Evolutionary conservation across 1,140 invertebrate species (phyloP).

Genomic region (Drosophila aff.): DNA sequence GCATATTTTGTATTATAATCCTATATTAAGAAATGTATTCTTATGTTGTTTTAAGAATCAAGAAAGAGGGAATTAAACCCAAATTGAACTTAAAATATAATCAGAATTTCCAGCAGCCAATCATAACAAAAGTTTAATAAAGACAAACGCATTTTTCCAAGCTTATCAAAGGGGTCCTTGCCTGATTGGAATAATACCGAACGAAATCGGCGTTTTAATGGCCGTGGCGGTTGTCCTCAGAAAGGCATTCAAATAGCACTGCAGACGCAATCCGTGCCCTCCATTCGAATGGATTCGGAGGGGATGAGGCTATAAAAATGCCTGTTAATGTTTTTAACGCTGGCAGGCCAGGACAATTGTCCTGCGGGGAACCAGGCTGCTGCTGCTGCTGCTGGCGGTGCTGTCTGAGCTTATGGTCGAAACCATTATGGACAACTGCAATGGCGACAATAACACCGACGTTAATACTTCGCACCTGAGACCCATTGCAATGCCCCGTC

Average conservation of each 20-base stretch:
- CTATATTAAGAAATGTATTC: not conserved
- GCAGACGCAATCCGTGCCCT: slow-evolving; percentile 27
- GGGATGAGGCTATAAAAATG: slow-evolving; percentile 62
- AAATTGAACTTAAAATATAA: not conserved
- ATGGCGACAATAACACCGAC: slow-evolving; percentile 76
- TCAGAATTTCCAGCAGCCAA: not conserved
- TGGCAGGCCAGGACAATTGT: slow-evolving; percentile 60
- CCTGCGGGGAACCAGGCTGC: slow-evolving; percentile 53
- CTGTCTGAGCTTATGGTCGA: slow-evolving; percentile 64
- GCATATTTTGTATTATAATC: not conserved
- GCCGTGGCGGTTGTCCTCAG: slow-evolving; percentile 4
- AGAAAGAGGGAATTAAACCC: not conserved
- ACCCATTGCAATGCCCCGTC: slow-evolving; percentile 38
- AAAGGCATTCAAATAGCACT: slow-evolving; percentile 37
- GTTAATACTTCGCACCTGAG: slow-evolving; percentile 81
- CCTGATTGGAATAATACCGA: slow-evolving; percentile 14
- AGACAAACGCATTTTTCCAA: not conserved
- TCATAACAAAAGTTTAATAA: slow-evolving; percentile 7
- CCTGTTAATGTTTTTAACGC: slow-evolving; percentile 69
- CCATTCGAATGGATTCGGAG: slow-evolving; percentile 13
- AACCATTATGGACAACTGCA: slow-evolving; percentile 80
- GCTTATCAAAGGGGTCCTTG: slow-evolving; percentile 6
- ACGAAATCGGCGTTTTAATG: slow-evolving; percentile 42
- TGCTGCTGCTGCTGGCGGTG: slow-evolving; percentile 4
- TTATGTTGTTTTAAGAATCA: not conserved